phyloP scores from a whole-genome alignment of 2,797 vertebrate genomes.

The Gymnocypris eckloni region DNA sequence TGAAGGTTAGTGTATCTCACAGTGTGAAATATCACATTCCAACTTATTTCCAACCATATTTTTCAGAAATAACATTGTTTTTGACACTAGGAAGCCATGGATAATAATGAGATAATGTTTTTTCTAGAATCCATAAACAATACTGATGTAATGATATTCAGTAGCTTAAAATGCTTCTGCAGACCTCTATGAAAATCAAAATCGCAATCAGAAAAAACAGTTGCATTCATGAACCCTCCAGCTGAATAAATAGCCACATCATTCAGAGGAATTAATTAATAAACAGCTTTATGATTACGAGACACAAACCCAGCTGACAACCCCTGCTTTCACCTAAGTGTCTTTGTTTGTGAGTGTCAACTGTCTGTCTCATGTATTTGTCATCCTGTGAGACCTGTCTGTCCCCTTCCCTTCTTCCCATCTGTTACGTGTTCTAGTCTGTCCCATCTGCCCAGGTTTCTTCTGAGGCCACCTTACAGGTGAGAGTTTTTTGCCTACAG shows the following conservation, averaged over 20 bases:
- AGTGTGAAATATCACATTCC: background rate
- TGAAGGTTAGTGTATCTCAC: background rate
- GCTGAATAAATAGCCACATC: background rate
- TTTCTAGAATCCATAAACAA: background rate
- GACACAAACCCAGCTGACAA: background rate
- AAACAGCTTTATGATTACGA: conserved; percentile 4
- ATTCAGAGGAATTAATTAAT: background rate
- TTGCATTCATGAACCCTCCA: background rate
- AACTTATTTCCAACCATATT: background rate
- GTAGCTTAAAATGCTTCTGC: background rate
- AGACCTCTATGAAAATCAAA: background rate
- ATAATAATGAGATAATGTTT: background rate
- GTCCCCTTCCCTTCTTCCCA: conserved; percentile 46
- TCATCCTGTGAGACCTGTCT: conserved; percentile 54
- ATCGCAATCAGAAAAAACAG: background rate
- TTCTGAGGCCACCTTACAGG: conserved; percentile 73
- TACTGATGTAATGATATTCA: background rate
- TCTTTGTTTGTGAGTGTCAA: conserved; percentile 33
- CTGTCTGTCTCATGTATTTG: conserved; percentile 46
- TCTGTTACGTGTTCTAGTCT: conserved; percentile 61
- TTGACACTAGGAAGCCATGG: background rate
- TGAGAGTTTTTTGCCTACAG: conserved; percentile 66
- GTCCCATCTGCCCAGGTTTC: conserved; percentile 69
- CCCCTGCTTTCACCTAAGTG: conserved; percentile 10
- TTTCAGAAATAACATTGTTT: background rate